phyloP scores from a whole-genome alignment of 2,113 vertebrate species.

The Ariopsis seemanni region DNA sequence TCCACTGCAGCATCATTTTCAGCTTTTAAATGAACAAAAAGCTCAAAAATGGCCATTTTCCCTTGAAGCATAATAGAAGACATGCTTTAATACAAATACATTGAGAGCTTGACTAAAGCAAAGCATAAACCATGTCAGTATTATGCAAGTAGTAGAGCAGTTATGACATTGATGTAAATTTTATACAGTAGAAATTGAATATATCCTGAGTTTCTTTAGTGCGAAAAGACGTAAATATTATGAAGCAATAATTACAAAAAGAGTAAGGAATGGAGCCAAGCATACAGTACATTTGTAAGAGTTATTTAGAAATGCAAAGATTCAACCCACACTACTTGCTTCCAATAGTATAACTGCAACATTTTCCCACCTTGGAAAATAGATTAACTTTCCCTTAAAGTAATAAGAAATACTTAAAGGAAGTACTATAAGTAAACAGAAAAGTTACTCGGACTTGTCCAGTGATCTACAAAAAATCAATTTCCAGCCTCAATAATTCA shows the following conservation, averaged over 20 bases:
- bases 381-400: background rate
- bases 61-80: conserved; percentile 14
- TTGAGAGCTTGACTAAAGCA: background rate
- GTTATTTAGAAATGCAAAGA: background rate
- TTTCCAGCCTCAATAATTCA: background rate
- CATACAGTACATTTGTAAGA: background rate
- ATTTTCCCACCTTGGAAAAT: background rate
- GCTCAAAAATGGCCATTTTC: background rate
- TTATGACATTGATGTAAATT: background rate
- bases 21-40: conserved; percentile 10
- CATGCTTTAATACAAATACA: background rate
- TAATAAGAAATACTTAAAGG: background rate
- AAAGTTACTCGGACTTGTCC: background rate
- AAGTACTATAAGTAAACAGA: background rate
- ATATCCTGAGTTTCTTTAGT: background rate
- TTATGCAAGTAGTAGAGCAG: background rate
- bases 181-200: background rate
- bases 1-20: conserved; percentile 1
- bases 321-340: background rate
- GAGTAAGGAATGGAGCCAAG: background rate
- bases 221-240: background rate
- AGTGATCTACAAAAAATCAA: background rate
- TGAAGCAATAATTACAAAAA: background rate
- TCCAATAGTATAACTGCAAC: background rate
- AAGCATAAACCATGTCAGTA: background rate